A percentile compares a stretch with the other conserved stretches of the same genome.
Conservation (phyloP, 2,888 invertebrate species). For the Protonemura montana region DNA sequence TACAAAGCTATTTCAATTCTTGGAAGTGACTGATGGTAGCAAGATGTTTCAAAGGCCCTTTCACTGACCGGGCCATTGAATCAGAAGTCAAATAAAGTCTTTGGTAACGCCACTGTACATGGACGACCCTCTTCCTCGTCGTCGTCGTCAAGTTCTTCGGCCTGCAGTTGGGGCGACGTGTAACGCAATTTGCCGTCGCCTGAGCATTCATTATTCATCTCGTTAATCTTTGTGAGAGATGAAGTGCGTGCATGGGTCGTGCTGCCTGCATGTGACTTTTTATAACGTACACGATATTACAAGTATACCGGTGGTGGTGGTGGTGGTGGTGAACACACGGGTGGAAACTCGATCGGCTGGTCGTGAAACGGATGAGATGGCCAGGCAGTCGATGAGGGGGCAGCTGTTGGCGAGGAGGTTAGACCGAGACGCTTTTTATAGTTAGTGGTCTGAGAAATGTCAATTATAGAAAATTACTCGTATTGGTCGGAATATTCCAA, state of each 20-base stretch:
- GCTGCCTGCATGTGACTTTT: background rate
- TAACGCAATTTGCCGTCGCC: constrained; percentile 26
- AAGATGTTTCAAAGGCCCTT: background rate
- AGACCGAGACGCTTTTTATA: too few species aligned
- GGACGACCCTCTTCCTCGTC: background rate
- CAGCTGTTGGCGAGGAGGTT: too few species aligned
- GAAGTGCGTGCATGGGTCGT: background rate
- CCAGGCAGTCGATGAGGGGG: too few species aligned
- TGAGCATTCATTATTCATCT: constrained; percentile 7
- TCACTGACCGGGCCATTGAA: background rate
- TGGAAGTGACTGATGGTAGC: too few species aligned
- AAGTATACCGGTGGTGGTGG: too few species aligned
- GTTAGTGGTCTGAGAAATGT: too few species aligned
- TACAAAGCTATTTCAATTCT: too few species aligned
- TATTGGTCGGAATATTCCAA: too few species aligned
- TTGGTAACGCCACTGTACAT: background rate
- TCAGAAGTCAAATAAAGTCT: background rate
- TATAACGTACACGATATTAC: background rate
- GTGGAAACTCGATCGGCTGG: too few species aligned
- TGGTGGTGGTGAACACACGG: too few species aligned
- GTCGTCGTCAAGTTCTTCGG: background rate
- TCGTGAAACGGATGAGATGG: too few species aligned
- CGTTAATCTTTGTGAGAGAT: constrained; percentile 34
- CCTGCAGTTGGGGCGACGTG: background rate
- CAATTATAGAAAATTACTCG: too few species aligned